Conservation (phyloP, 2,888 invertebrate genomes). For the Digitonthophagus gazella region DNA sequence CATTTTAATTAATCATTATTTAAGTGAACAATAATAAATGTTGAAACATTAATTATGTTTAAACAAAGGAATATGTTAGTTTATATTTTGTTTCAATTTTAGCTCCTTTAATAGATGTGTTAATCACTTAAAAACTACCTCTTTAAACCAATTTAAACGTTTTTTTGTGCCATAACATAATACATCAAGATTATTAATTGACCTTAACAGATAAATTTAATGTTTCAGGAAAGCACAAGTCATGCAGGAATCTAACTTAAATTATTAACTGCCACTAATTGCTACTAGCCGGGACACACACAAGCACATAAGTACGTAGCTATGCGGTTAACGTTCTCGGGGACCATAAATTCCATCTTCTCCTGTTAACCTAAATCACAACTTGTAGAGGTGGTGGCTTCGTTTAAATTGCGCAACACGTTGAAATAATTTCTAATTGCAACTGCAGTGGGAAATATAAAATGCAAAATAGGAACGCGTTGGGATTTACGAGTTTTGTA, state of each 20-base stretch:
- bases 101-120: neutral
- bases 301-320: neutral
- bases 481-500: too few relatives aligned
- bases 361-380: neutral
- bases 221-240: neutral
- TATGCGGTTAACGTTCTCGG: neutral
- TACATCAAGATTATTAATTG: too few relatives aligned
- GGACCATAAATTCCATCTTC: neutral
- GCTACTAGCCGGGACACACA: neutral
- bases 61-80: too few relatives aligned
- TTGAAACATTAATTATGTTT: too few relatives aligned
- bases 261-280: neutral
- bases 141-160: neutral
- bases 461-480: too few relatives aligned
- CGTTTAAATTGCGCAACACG: too few relatives aligned
- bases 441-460: too few relatives aligned
- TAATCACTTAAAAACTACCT: neutral
- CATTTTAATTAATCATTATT: too few relatives aligned
- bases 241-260: neutral
- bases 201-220: too few relatives aligned
- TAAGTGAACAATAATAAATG: too few relatives aligned
- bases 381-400: neutral
- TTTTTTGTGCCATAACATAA: too few relatives aligned
- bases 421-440: too few relatives aligned
- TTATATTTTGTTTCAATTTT: neutral